Evolutionary conservation across 2,888 invertebrate genomes (phyloP), one percentile per base, ranked within the genome.

Genomic region (Tethea ocularis): DNA sequence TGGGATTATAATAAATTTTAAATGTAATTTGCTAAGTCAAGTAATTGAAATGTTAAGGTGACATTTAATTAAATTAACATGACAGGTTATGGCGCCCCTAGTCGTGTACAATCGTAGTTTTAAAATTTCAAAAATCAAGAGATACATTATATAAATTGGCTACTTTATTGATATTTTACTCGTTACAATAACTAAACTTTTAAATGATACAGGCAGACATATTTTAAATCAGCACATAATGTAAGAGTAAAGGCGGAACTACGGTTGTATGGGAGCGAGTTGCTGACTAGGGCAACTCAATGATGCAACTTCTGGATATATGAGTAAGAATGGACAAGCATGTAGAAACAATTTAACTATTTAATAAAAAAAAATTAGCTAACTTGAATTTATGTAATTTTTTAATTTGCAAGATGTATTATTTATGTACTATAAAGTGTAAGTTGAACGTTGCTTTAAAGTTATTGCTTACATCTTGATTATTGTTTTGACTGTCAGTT

Each of bases 361-460:
- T 86, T 87, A 88, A 88, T 87, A 77, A 87, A 86, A 77, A 87
- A 86, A 80, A 74, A 83, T 85, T 91, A 91, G 92, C 88, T 91
- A 91, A 92, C 91, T 90, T 91, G 88, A 92, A 91, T 90, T 90
- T 89, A 89, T 89, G 87, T 89, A 89, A 86, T 88, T 84, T 87
- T 90, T 83, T 46, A 46, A 89, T 91, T 91, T 89, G 89, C 91
- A 85, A 91, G 84, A 89, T 91, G 89, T 92, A 91, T 91, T 92
- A 91, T 92, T 93, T 91, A 91, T 93, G 89, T 91, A 91, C 87
- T 86, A 86, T 92, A 91, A 89, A 82, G 60, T 87, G 89, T 91
- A 91, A 91, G 89, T 91, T 88, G 88, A 89, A 91, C 84, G 87
- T 92, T 91, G 90, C 91, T 92, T 91, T 90, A 89, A 91, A 88